Evolutionary conservation across 2,797 vertebrate species (phyloP), one percentile per base, ranked within the genome.

Genomic region (Prunella strophiata): DNA sequence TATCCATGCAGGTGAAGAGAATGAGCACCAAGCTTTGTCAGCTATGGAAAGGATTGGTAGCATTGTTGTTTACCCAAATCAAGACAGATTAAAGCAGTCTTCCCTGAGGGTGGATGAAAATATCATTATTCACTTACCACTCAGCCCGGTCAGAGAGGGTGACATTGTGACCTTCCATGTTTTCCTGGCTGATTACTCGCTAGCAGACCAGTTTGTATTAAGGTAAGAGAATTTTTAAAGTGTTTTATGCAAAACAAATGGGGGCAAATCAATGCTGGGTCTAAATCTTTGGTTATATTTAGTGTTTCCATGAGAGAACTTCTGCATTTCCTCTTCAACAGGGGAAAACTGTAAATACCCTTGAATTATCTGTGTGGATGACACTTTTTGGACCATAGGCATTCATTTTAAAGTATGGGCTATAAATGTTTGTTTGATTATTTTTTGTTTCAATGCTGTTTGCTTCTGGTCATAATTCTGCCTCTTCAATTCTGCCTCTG

Each of bases 81-180:
- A 98, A 5, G 98, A 98, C 51, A 95, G 94, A 89, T 97, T 97
- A 94, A 98, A 93, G 97, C 98, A 97, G 96, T 98, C 98, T 40
- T 96, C 96, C 16, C 79, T 99, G 94, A 98, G 93, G 92, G 97
- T 99, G 66, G 99, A 99, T 80, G 98, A 98, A 47, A 99, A 99
- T 26, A 65, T 99, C 2, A 93, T 98, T 81, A 97, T 99, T 87
- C 96, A 98, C 19, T 98, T 98, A 13, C 99, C 99, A 0, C 97
- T 98, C 72, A 98, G 98, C 81, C 99, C 99, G 0, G 97, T 99
- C 72, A 98, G 98, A 59, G 98, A 99, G 55, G 99, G 99, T 18
- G 99, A 98, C 57, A 97, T 98, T 2, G 98, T 99, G 91, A 98
- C 98, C 48, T 99, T 99, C 86, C 97, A 98, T 11, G 87, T 99